Evolutionary conservation across 2,113 vertebrate species (phyloP), one percentile per base, ranked within the genome.

Genomic region (Periophthalmus modestus): DNA sequence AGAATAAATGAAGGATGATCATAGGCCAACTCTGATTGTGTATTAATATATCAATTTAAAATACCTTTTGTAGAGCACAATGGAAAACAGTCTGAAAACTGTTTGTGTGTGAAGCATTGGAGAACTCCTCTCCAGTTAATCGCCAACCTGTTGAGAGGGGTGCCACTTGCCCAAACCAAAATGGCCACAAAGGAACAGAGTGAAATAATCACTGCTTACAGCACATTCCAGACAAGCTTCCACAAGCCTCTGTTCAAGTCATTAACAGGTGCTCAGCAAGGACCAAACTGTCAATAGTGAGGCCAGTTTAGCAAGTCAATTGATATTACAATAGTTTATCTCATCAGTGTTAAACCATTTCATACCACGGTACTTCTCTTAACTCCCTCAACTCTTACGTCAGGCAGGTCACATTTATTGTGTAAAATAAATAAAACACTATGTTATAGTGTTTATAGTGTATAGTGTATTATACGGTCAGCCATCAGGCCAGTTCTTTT

Each of bases 141-240:
- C 50, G 19, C 73, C 72, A 77, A 81, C 82, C 77, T 78, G 82
- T 71, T 84, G 75, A 75, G 39, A 21, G 54, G 24, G 82, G 74
- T 65, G 76, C 28, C 85, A 78, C 71, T 76, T 83, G 81, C 33
- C 71, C 70, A 73, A 16, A 46, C 72, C 24, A 61, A 77, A 57
- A 57, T 69, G 33, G 9, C 62, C 62, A 65, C 33, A 82, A 55
- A 62, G 55, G 43, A 68, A 15, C 28, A 33, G 21, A 74, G 19
- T 28, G n/a, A 68, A 57, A 68, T 18, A 46, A 63, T 58, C 5
- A 15, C 55, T 46, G 50, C 69, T 83, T 79, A 43, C 75, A 62
- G 70, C 24, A 39, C 76, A 85, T 90, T 89, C 82, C 85, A 82
- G 82, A 79, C 89, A 87, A 77, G 88, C 75, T 81, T 73, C 78